Evolutionary conservation across 2,888 invertebrate species (phyloP).

Genomic region (Schrankia costaestrigalis): DNA sequence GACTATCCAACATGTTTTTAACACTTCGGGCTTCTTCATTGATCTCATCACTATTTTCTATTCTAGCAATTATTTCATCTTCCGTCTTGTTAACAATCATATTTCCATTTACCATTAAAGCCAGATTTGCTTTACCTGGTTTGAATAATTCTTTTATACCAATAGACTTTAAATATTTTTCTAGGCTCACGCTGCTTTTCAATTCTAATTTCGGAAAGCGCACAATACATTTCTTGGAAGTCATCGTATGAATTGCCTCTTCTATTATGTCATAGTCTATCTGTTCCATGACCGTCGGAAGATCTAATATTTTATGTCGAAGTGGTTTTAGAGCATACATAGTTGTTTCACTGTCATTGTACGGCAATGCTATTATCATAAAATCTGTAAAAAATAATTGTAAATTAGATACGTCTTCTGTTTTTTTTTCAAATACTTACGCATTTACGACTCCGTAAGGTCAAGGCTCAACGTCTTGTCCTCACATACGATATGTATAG

Average conservation of each 20-base stretch:
- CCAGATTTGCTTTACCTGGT: constrained; percentile 83
- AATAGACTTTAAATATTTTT: constrained; percentile 74
- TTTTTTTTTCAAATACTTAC: background rate
- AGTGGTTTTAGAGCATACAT: constrained; percentile 85
- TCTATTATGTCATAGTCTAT: constrained; percentile 75
- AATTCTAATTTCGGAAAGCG: constrained; percentile 88
- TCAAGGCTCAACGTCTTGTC: too few relatives aligned
- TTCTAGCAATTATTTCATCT: constrained; percentile 43
- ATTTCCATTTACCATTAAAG: constrained; percentile 75
- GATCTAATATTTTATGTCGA: constrained; percentile 48
- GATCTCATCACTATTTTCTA: constrained; percentile 31
- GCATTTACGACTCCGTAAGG: background rate
- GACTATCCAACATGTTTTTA: constrained; percentile 42
- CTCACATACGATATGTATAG: too few relatives aligned
- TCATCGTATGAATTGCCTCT: constrained; percentile 66
- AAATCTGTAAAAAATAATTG: constrained; percentile 55
- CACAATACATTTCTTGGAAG: constrained; percentile 72
- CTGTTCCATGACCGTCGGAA: constrained; percentile 69
- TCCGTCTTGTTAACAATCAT: constrained; percentile 38
- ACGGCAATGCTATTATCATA: constrained; percentile 85
- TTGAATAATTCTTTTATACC: constrained; percentile 84
- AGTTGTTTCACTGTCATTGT: constrained; percentile 82
- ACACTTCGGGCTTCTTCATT: constrained; percentile 19
- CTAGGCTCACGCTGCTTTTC: constrained; percentile 79
- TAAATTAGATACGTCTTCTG: background rate